These are phyloP conservation scores for Congeria kusceri DNA, from an alignment of 2,888 invertebrate species.

Conservation along the genomic window DNA sequence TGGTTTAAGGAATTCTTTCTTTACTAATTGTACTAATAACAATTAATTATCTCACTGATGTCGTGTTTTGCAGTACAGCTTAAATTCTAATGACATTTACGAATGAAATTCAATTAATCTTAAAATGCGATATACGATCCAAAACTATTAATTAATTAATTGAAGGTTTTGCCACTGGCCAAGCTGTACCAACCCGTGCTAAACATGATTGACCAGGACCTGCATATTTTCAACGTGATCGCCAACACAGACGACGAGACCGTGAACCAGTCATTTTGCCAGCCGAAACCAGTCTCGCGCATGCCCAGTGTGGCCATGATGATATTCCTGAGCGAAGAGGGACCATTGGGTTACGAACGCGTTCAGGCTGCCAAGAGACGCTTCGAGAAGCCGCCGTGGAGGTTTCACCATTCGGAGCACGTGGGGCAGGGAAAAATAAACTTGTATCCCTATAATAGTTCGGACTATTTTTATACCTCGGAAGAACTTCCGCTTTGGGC, in stretches of 20 bases:
- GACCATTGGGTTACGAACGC: conserved; percentile 69
- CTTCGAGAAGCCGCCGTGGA: conserved; percentile 78
- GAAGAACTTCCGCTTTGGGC: conserved; percentile 81
- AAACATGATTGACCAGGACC: conserved; percentile 75
- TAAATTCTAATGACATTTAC: too few relatives aligned
- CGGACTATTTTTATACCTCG: conserved; percentile 79
- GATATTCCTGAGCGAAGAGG: conserved; percentile 76
- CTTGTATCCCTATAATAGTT: conserved; percentile 75
- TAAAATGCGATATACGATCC: too few relatives aligned
- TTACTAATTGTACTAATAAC: too few relatives aligned
- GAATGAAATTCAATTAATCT: too few relatives aligned
- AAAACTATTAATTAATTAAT: too few relatives aligned
- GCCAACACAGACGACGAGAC: conserved; percentile 53
- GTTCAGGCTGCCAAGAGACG: conserved; percentile 70
- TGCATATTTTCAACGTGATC: conserved; percentile 70
- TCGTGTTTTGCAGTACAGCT: too few relatives aligned
- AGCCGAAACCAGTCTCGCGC: conserved; percentile 51
- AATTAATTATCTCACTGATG: too few relatives aligned
- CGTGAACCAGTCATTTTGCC: conserved; percentile 44
- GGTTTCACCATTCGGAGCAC: conserved; percentile 80
- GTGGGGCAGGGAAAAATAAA: conserved; percentile 72
- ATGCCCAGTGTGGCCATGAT: conserved; percentile 75
- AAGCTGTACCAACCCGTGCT: conserved; percentile 76
- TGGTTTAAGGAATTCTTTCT: too few relatives aligned
- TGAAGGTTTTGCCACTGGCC: conserved; percentile 65